Base-by-base conservation (phyloP, 1,140 invertebrate species). In the Penaeus indicus region DNA sequence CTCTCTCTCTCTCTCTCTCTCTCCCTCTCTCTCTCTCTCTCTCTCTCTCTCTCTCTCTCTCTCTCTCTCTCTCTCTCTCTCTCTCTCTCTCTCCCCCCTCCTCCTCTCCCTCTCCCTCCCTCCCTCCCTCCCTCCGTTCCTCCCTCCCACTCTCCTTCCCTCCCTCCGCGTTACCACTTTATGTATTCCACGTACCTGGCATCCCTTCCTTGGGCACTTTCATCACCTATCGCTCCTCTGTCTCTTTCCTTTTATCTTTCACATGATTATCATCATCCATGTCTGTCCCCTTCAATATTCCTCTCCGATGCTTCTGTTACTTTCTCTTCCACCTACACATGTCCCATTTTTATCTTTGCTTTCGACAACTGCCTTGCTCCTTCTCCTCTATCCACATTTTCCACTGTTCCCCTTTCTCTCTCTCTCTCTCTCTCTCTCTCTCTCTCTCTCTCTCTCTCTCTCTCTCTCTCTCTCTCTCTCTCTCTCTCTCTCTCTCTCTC, bases 171-270 rank as follows among this genome's bases (percentile, higher is more conserved):
- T 27, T 7, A 11, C 54, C 54, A 16, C 11, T 54, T 54, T 54
- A 54, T 11, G 54, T 54, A 54, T 54, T 54, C 54, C 54, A 7
- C 54, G 47, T 54, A 54, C 54, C 10, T 72, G 83, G 83, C 67
- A 84, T 84, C 64, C 83, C 32, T 21, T n/a, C 32, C 81, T 25
- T 54, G 81, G 54, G 64, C n/a, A 38, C 54, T 27, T 54, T 62
- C 81, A 83, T 10, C 32, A 79, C 11, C 25, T 54, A 54, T 54
- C 77, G 10, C 77, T 79, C 42, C 77, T 79, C 42, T 47, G 25
- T 79, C 77, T 79, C 42, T 47, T n/a, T 47, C 75, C 21, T 47
- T 79, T 42, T 79, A 25, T 79, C 77, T 47, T 47, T 79, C 77
- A 32, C 77, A 32, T 47, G 22, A 25, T 79, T 47, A 13, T n/a